Evolutionary conservation across 2,888 invertebrate species (phyloP).

Genomic region (Euphydryas editha): DNA sequence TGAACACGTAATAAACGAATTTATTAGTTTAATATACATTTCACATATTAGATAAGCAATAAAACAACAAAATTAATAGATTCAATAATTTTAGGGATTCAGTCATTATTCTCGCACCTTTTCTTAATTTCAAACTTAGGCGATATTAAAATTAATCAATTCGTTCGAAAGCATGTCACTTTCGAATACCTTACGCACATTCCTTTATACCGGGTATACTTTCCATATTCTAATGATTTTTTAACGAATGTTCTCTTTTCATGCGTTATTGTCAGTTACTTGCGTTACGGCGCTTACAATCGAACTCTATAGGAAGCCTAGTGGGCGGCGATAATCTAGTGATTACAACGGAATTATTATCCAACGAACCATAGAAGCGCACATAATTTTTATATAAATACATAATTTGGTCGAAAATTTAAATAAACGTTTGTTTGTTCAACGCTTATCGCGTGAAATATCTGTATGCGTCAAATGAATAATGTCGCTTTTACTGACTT

Average conservation of each 20-base stretch:
- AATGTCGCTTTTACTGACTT: slow-evolving; percentile 53
- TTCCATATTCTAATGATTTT: slow-evolving; percentile 37
- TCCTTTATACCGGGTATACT: slow-evolving; percentile 30
- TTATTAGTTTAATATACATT: slow-evolving; percentile 33
- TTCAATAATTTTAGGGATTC: slow-evolving; percentile 45
- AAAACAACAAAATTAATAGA: slow-evolving; percentile 44
- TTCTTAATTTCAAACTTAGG: slow-evolving; percentile 37
- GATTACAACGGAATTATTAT: slow-evolving; percentile 74
- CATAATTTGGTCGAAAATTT: slow-evolving; percentile 68
- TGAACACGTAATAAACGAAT: slow-evolving; percentile 38
- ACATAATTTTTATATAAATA: slow-evolving; percentile 69
- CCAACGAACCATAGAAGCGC: slow-evolving; percentile 57
- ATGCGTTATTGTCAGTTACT: slow-evolving; percentile 16
- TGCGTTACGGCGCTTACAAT: slow-evolving; percentile 31
- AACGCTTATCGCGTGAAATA: slow-evolving; percentile 65
- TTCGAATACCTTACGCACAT: slow-evolving; percentile 39
- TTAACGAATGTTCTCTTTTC: slow-evolving; percentile 26
- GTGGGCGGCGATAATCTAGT: slow-evolving; percentile 73
- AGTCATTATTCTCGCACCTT: slow-evolving; percentile 46
- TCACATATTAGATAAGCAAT: slow-evolving; percentile 40
- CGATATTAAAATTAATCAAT: slow-evolving; percentile 40
- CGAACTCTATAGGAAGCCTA: slow-evolving; percentile 47
- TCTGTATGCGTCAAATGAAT: slow-evolving; percentile 50
- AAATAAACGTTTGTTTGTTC: slow-evolving; percentile 70
- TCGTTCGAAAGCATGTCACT: slow-evolving; percentile 34